Evolutionary conservation across 2,797 vertebrate genomes (phyloP).

Genomic region (Acanthurus lineatus): DNA sequence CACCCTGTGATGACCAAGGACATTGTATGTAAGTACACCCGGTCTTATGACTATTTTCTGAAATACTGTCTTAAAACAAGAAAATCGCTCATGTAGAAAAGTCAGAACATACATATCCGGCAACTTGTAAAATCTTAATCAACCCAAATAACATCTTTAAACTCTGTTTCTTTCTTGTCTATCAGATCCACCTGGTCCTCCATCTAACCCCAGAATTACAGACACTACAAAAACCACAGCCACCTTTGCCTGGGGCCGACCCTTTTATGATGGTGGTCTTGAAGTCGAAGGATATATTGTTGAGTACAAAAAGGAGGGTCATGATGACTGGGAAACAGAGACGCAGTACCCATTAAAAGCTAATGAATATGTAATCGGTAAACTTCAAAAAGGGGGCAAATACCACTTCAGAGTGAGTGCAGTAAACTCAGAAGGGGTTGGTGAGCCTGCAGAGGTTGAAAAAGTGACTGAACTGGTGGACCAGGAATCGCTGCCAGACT

Average conservation of each 20-base stretch:
- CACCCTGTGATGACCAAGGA: constrained; percentile 93
- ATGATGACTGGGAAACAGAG: constrained; percentile 95
- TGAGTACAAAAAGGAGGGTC: constrained; percentile 96
- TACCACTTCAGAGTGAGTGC: constrained; percentile 96
- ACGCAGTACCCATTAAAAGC: constrained; percentile 91
- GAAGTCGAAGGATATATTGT: constrained; percentile 95
- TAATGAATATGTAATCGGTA: constrained; percentile 93
- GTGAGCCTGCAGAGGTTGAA: constrained; percentile 93
- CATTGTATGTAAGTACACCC: constrained; percentile 93
- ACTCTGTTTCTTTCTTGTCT: constrained; percentile 21
- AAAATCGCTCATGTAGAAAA: not conserved
- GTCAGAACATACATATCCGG: not conserved
- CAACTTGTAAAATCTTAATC: not conserved
- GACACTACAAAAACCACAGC: constrained; percentile 98
- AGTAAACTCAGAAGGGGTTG: constrained; percentile 92
- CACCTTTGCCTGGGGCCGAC: constrained; percentile 93
- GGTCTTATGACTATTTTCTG: not conserved
- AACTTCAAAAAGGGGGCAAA: constrained; percentile 93
- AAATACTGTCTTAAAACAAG: constrained; percentile 10
- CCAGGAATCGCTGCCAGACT: constrained; percentile 93
- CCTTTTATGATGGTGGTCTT: constrained; percentile 98
- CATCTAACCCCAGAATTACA: constrained; percentile 93
- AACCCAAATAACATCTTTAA: not conserved
- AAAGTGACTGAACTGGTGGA: constrained; percentile 92
- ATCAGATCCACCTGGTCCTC: constrained; percentile 96